Base-by-base conservation (phyloP, 2,113 vertebrate genomes). In the Polypterus bichir region DNA sequence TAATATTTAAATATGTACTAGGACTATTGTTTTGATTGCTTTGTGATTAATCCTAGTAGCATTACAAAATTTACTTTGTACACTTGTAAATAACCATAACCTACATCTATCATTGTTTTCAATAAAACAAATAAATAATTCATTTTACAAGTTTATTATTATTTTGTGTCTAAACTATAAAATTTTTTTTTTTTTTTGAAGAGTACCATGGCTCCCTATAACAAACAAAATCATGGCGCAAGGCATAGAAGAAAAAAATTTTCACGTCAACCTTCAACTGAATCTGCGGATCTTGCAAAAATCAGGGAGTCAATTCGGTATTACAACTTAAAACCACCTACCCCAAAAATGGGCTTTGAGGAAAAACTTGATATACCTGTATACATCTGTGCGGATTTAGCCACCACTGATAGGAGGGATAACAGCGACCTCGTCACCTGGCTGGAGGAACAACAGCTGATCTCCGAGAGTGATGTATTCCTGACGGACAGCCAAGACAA, bases 361-460 rank as follows among this genome's bases (percentile, higher is more conserved):
- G 73, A 7, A 2, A 62, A 61, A 46, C 1, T 3, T 57, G 27
- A 74, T 77, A 3, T 71, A 79, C 84, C 61, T 51, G 63, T 47
- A 4, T 58, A 51, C 65, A 45, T 9, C 1, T 27, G 7, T 64
- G 60, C 46, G 56, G 27, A 51, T 4, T 65, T 89, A 99, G 4
- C 96, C 95, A 69, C 94, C 96, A 7, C 93, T 98, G 47, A 99
- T 89, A 0, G 96, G 95, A 10, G 94, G 94, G 63, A 98, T 92
- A 64, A 99, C 69, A 1, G 93, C 96, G n/a, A 99, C 77, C 77
- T 99, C 92, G 60, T 98, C 94, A 44, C 94, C 89, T 2, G 91
- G 73, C 3, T 72, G 76, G 51, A 99, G 77, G 5, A 68, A 74
- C 65, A 97, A 65, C 3, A 77, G 63, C 62, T 94, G 86, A 64